Conservation (phyloP, 2,797 vertebrate genomes). For the Anguilla obscura region DNA sequence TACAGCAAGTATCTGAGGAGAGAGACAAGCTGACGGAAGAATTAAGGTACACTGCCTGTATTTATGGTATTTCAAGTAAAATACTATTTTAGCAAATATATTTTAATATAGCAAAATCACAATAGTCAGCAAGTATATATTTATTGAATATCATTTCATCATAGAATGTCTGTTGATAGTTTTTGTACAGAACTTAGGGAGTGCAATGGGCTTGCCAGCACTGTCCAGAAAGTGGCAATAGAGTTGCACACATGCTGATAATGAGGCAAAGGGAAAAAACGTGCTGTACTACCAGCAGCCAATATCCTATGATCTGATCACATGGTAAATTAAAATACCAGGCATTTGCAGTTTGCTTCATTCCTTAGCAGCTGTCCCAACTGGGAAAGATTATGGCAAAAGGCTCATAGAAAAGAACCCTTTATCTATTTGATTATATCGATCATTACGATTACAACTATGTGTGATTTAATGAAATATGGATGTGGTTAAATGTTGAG, state of each 20-base stretch:
- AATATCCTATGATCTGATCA: too few species aligned
- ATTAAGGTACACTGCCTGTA: constrained; percentile 59
- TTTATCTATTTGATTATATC: too few species aligned
- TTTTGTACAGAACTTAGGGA: neutral
- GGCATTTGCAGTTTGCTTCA: too few species aligned
- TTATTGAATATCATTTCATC: neutral
- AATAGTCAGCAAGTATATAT: neutral
- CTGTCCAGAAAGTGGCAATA: neutral
- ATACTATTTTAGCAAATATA: neutral
- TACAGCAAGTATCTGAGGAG: constrained; percentile 61
- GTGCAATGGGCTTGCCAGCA: neutral
- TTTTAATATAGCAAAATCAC: neutral
- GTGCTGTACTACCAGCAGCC: too few species aligned
- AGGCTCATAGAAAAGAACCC: too few species aligned
- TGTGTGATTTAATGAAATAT: neutral
- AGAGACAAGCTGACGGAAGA: constrained; percentile 67
- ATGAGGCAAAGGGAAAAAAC: too few species aligned
- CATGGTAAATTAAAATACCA: too few species aligned
- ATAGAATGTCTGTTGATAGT: neutral
- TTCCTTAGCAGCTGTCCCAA: too few species aligned
- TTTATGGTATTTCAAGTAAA: neutral
- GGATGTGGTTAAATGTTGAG: neutral
- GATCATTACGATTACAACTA: too few species aligned
- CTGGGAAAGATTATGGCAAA: too few species aligned
- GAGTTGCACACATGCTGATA: too few species aligned